A percentile compares a stretch with the other conserved stretches of the same genome.
These are phyloP conservation scores for Drosophila lacteicornis DNA, from an alignment of 1,140 invertebrate species.

Conservation along the genomic window DNA sequence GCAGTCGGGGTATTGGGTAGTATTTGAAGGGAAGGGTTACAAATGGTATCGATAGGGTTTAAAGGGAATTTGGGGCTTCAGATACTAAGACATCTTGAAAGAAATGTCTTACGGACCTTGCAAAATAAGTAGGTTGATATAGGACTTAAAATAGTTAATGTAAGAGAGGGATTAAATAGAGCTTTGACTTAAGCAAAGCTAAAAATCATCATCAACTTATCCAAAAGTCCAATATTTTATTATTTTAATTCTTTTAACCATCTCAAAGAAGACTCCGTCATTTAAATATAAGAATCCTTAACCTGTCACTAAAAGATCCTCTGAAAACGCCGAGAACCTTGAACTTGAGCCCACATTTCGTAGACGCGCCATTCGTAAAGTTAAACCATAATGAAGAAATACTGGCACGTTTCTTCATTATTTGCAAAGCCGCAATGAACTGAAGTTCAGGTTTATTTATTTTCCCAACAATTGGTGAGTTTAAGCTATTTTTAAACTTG, in stretches of 20 bases:
- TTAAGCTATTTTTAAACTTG: constrained; percentile 7
- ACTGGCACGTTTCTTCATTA: constrained; percentile 17
- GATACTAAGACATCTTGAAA: not conserved
- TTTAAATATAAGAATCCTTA: not conserved
- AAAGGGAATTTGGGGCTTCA: not conserved
- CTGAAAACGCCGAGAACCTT: not conserved
- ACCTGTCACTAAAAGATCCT: not conserved
- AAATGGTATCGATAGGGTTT: not conserved
- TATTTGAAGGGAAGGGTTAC: not conserved
- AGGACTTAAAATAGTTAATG: no score
- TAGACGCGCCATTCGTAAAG: constrained; percentile 5
- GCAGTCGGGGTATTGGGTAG: not conserved
- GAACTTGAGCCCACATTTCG: constrained; percentile 11
- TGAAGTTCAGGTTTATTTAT: constrained; percentile 12
- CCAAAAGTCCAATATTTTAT: no score
- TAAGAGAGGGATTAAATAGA: no score
- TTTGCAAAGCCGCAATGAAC: not conserved
- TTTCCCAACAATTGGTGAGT: not conserved
- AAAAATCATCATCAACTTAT: no score
- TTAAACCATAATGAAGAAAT: not conserved
- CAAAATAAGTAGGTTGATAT: not conserved
- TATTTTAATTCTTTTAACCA: no score
- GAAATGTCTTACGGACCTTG: not conserved
- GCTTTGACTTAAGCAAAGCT: no score
- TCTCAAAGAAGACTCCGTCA: not conserved